Evolutionary conservation across 2,888 invertebrate species (phyloP), one percentile per base, ranked within the genome.

Genomic region (Eilema caniola): DNA sequence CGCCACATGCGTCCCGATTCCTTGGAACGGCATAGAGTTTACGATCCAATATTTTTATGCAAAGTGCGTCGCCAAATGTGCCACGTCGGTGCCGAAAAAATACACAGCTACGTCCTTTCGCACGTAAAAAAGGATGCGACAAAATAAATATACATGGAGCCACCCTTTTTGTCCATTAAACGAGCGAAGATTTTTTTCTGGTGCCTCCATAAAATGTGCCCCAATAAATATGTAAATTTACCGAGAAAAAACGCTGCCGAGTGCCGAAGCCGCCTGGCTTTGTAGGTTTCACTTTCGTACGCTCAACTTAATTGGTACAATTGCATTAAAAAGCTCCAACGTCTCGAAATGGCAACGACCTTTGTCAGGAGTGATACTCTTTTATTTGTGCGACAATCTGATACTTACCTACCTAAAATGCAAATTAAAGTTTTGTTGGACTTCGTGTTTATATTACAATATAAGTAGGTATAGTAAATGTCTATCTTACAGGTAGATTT

Each of bases 211-310:
- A 95, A 95, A 95, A 93, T 93, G 93, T 92, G 95, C 93, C 93
- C 95, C 95, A 95, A 95, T 95, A 95, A 95, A 95, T 95, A 95
- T 95, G 95, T 95, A 95, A 95, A 95, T 95, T 90, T 92, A 92
- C 86, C 82, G 86, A 86, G 88, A 90, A 92, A 93, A 92, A 92
- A 91, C 87, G 86, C 80, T 86, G 83, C 82, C 81, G 83, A 82
- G 81, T 83, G 83, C 83, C 84, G 82, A 85, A 80, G 83, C 84
- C 86, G 87, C 85, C 84, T 84, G 88, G 88, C 85, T 89, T 86
- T 85, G 87, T 87, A 88, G 89, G 94, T 95, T 95, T 95, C 95
- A 94, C 94, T 95, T 93, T 95, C 94, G 85, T 86, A 83, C 83
- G 89, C 85, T 88, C 86, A 84, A 86, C 81, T 92, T 94, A 93